These are phyloP conservation scores for Erannis defoliaria DNA, from an alignment of 2,888 invertebrate species.

Conservation along the genomic window DNA sequence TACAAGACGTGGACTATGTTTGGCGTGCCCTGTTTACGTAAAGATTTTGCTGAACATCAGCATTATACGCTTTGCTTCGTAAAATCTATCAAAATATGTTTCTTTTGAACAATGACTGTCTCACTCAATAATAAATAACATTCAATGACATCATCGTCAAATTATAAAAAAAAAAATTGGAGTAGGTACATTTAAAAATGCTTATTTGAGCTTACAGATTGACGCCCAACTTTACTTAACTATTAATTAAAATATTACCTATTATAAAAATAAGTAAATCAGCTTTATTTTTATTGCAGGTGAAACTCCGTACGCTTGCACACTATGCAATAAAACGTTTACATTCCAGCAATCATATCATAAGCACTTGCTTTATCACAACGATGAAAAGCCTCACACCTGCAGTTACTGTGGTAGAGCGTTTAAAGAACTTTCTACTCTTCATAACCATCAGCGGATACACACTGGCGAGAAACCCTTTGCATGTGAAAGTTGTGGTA, in stretches of 20 bases:
- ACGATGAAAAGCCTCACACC: constrained; percentile 93
- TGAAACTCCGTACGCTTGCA: constrained; percentile 95
- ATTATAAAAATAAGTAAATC: not conserved
- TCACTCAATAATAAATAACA: constrained; percentile 7
- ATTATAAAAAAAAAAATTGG: not conserved
- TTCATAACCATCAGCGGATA: constrained; percentile 95
- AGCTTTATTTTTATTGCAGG: constrained; percentile 80
- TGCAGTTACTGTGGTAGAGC: constrained; percentile 93
- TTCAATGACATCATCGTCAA: not conserved
- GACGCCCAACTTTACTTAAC: not conserved
- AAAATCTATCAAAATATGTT: not conserved
- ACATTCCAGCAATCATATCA: constrained; percentile 97
- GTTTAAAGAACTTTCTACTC: constrained; percentile 94
- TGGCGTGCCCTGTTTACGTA: constrained; percentile 1
- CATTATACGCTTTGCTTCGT: constrained; percentile 2
- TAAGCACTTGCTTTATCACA: constrained; percentile 95
- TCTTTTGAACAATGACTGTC: not conserved
- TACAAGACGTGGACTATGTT: not conserved
- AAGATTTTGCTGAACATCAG: not conserved
- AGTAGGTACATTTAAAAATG: constrained; percentile 18
- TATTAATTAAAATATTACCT: not conserved
- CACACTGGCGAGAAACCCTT: constrained; percentile 95
- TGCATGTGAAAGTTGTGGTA: constrained; percentile 95
- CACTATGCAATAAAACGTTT: constrained; percentile 93
- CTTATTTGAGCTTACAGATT: not conserved